Base-by-base conservation (phyloP, 2,113 vertebrate species). In the Parus major region DNA sequence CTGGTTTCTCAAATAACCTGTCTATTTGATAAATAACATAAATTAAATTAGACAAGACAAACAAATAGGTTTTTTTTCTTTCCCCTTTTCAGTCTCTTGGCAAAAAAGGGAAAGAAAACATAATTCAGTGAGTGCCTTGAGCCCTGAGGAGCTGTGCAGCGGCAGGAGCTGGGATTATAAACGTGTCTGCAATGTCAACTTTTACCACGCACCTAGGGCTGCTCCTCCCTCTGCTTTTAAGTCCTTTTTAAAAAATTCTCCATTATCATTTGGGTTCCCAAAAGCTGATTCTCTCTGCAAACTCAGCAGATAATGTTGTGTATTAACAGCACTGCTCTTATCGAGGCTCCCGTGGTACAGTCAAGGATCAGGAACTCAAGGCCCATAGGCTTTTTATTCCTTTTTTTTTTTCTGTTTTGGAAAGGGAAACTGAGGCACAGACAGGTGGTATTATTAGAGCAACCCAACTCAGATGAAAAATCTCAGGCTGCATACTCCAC, bases 1-100 rank as follows among this genome's bases (percentile, higher is more conserved):
- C 98, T 98, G 97, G 97, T 94, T 98, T 98, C 97, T 97, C 97
- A 98, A 98, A 98, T 98, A 98, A 98, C 98, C 98, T 98, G 98
- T 98, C 98, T 98, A 59, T 97, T 98, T 98, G 98, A 98, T 98
- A 98, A 98, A 98, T 98, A 98, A 98, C 97, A 16, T 97, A 98
- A 98, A 98, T 98, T 98, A 98, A 98, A 98, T 98, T 98, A 98
- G 98, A 98, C 97, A 98, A 98, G 98, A 98, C 98, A 98, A 97
- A 98, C 96, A 97, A 98, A 98, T 98, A 97, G 97, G 92, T 96
- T 39, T 96, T 96, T 93, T 93, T 91, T 41, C 49, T 79, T 73
- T 71, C 86, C 79, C 89, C 82, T 61, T 83, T 79, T 96, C 79
- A 59, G 95, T 84, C 95, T 97, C 84, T 87, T 88, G 78, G 91